Base-by-base conservation (phyloP, 2,888 invertebrate species). In the Seira sanloemensis region DNA sequence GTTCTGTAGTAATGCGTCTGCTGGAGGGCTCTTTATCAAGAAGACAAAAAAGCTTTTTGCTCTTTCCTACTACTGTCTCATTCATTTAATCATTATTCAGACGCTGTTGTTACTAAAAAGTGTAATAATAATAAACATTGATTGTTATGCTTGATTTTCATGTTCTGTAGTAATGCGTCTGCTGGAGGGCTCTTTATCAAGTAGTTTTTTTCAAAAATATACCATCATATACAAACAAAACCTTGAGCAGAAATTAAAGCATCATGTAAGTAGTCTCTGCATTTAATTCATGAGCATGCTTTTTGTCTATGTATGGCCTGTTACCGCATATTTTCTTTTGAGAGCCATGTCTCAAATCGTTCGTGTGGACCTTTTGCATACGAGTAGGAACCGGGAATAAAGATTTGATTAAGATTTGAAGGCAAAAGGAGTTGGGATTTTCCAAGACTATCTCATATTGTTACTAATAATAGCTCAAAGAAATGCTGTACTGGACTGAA, bases 241-340 rank as follows among this genome's bases (percentile, higher is more conserved):
- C 80, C 80, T 80, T 80, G 80, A 68, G 50, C 24, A 74, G 50
- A 80, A 80, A 80, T 80, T 80, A 80, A 79, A 74, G 68, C 80
- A 68, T 80, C 74, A 21, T 58, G n/a, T n/a, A n/a, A n/a, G n/a
- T n/a, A n/a, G n/a, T n/a, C n/a, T n/a, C 58, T 79, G 79, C 73
- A 72, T 72, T 66, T 65, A 71, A 77, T 58, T 77, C 69, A n/a
- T 58, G 16, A 23, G 12, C n/a, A n/a, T 16, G 19, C 50, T 50
- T 50, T 12, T n/a, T n/a, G n/a, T 23, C 21, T 21, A 62, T 62
- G 62, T 1, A 4, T 58, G 58, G 58, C 9, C 12, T 58, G 7
- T 12, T 58, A 21, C 12, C 21, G 21, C 18, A 65, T 23, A 21
- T 21, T 21, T 5, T 65, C 65, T 21, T 9, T n/a, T n/a, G n/a